Evolutionary conservation across 2,113 vertebrate genomes (phyloP).

Genomic region (human (Homo sapiens)): DNA sequence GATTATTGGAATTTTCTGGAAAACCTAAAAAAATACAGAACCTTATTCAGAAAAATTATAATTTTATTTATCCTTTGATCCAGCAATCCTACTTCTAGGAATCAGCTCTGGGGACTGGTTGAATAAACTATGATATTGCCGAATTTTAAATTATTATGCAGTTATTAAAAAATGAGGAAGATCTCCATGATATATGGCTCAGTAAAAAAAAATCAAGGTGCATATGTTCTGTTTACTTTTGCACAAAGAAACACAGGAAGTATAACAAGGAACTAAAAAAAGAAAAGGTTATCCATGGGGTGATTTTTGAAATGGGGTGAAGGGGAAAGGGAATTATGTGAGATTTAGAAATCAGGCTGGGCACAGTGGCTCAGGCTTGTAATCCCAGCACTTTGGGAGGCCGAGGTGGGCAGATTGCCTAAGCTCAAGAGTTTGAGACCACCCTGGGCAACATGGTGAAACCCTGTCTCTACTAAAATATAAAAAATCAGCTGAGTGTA

Average conservation of each 20-base stretch:
- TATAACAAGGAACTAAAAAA: neutral
- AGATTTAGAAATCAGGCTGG: neutral
- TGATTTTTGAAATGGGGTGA: neutral
- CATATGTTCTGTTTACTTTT: constrained; percentile 26
- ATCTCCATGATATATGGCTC: neutral
- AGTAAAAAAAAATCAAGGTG: neutral
- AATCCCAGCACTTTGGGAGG: no score
- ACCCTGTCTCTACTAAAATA: no score
- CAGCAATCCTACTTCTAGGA: neutral
- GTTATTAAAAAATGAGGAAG: neutral
- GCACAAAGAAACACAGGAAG: neutral
- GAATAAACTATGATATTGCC: neutral
- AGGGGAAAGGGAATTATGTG: neutral
- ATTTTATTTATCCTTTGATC: neutral
- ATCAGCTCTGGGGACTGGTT: neutral
- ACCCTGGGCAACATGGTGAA: no score
- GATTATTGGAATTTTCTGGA: neutral
- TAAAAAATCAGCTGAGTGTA: no score
- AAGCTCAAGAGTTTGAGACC: no score
- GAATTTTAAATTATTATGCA: neutral
- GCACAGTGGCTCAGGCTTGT: no score
- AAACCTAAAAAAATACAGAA: neutral
- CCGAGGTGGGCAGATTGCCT: no score
- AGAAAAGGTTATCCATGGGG: neutral
- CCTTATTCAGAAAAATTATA: neutral